Base-by-base conservation (phyloP, 2,888 invertebrate genomes). In the Choristoneura rosaceana region DNA sequence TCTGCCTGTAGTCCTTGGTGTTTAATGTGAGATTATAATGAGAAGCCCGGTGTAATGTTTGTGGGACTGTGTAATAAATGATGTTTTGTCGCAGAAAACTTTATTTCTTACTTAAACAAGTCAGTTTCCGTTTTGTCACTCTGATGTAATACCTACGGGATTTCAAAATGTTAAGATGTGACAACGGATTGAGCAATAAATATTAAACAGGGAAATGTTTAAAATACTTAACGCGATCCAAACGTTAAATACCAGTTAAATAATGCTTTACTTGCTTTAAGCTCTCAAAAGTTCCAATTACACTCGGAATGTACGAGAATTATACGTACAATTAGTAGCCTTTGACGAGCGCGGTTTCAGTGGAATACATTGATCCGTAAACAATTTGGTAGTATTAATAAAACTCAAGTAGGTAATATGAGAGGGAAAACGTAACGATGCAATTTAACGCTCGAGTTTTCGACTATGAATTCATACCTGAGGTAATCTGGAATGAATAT, bases 51-150 rank as follows among this genome's bases (percentile, higher is more conserved):
- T 15, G 55, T 58, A 55, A 58, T 45, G 61, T 67, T 71, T 66
- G 12, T 60, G 55, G 55, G 52, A 41, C 41, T 66, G 52, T 61
- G 52, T 66, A 71, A 71, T 71, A 45, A 71, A 71, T 71, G 55
- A 66, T 34, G 34, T 25, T 55, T 17, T 52, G 17, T 55, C 25
- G 10, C 25, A 25, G 55, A 12, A 55, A 25, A 25, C 12, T 25
- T 25, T 2, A 55, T 25, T 25, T 9, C 25, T 55, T 17, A 15
- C n/a, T 47, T n/a, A 14, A 47, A 5, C 5, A 47, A 14, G n/a
- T n/a, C n/a, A n/a, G n/a, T n/a, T n/a, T 7, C 4, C 5, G 14
- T 14, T 25, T 25, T 25, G 25, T 25, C 25, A 25, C 25, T 25
- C 25, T 25, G 25, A 25, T 25, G 25, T 25, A 25, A 25, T 25